Evolutionary conservation across 2,113 vertebrate genomes (phyloP).

Genomic region (Thalassoma bifasciatum): DNA sequence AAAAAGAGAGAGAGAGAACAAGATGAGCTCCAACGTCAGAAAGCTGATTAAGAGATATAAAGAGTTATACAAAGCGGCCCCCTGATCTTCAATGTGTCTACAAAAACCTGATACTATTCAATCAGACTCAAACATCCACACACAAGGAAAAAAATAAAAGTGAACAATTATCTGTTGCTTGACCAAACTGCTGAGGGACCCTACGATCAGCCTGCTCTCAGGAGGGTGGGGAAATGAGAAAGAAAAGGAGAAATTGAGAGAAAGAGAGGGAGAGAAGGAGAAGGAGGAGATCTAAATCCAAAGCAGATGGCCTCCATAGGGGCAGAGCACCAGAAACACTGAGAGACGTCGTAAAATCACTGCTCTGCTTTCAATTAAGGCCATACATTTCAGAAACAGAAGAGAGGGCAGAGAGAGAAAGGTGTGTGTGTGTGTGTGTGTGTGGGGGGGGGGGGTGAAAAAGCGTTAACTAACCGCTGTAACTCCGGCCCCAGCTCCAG

Average conservation of each 20-base stretch:
- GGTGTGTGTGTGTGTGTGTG: too few species aligned
- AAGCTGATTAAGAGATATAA: slow-evolving; percentile 11
- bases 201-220: slow-evolving; percentile 76
- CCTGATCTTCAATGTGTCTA: slow-evolving; percentile 48
- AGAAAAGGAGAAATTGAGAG: slow-evolving; percentile 11
- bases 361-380: slow-evolving; percentile 84
- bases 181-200: slow-evolving; percentile 76
- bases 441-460: slow-evolving; percentile 30
- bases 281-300: slow-evolving; percentile 81
- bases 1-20: slow-evolving; percentile 25
- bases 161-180: slow-evolving; percentile 77
- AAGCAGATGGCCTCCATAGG: slow-evolving; percentile 86
- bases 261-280: slow-evolving; percentile 50
- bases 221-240: slow-evolving; percentile 53
- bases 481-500: slow-evolving; percentile 53
- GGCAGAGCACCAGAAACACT: slow-evolving; percentile 79
- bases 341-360: slow-evolving; percentile 72
- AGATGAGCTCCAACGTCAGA: slow-evolving; percentile 21
- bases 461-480: slow-evolving; percentile 57
- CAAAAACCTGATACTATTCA: slow-evolving; percentile 55
- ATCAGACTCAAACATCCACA: slow-evolving; percentile 44
- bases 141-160: slow-evolving; percentile 41
- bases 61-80: slow-evolving; percentile 9
- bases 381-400: slow-evolving; percentile 63
- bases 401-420: slow-evolving; percentile 16